Conservation (phyloP, 2,888 invertebrate species). For the Luperina testacea region DNA sequence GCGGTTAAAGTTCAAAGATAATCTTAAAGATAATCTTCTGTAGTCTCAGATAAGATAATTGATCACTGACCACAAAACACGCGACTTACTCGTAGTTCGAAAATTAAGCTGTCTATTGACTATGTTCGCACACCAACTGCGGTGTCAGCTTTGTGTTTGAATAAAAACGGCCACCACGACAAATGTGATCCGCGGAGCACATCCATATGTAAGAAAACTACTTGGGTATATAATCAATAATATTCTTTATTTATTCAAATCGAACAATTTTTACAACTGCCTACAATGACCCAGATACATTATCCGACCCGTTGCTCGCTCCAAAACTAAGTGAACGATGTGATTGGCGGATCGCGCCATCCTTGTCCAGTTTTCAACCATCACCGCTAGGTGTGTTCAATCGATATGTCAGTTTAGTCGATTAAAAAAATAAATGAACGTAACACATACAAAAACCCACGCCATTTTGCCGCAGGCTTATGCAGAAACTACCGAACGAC, state of each 20-base stretch:
- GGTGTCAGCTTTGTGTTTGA: neutral
- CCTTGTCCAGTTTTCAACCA: neutral
- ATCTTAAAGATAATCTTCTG: conserved; percentile 1
- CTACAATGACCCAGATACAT: neutral
- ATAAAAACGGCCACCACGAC: neutral
- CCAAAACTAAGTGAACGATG: neutral
- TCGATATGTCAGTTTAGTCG: neutral
- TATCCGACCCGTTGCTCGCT: neutral
- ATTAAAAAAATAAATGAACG: neutral
- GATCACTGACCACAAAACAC: neutral
- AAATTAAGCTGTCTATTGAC: neutral
- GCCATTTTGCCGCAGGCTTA: too few species aligned
- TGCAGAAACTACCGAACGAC: neutral
- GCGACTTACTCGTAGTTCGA: neutral
- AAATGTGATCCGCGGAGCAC: neutral
- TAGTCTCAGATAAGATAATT: conserved; percentile 4
- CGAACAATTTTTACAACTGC: too few species aligned
- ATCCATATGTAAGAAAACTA: too few species aligned
- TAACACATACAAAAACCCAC: neutral
- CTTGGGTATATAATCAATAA: too few species aligned
- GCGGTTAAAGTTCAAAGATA: conserved; percentile 4
- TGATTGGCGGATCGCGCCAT: neutral
- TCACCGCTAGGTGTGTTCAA: neutral
- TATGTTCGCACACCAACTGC: neutral
- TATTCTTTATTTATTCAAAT: too few species aligned